Base-by-base conservation (phyloP, 2,888 invertebrate species). In the Habrosyne pyritoides region DNA sequence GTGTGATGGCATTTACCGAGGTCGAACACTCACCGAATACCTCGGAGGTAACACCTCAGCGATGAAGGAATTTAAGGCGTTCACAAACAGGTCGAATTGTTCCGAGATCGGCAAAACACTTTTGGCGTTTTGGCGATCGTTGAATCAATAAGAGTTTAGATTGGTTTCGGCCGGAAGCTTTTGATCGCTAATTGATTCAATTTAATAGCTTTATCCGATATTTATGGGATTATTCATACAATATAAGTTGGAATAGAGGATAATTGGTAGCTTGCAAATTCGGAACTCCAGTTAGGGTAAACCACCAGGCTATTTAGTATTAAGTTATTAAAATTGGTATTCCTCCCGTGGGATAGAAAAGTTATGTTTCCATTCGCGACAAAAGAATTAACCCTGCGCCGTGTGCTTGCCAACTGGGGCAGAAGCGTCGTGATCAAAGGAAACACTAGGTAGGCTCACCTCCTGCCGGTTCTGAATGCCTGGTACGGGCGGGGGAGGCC, bases 391-490 rank as follows among this genome's bases (percentile, higher is more conserved):
- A 77, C 73, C 75, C 42, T 42, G 42, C 42, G 42, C 71, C 68
- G 67, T 71, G 69, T 71, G 69, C 69, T 66, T 70, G 79, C 76
- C 78, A 84, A 84, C 83, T 83, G 77, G 83, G 75, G 81, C 83
- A 81, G 77, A 78, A 76, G 66, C 65, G 71, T 66, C 72, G 73
- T 80, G 78, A 83, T 84, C 83, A 83, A 83, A 83, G 82, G 81
- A 76, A 79, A 75, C 70, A 69, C 69, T 67, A 69, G 70, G 71
- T 67, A 70, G 65, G 69, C 67, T 68, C 70, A 75, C 76, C 83
- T 81, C 81, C 81, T 81, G 77, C 63, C 75, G 72, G 72, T 67
- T 69, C 73, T 82, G 79, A 77, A 81, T 79, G 69, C 81, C 76
- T 78, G 64, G 77, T 79, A 75, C 69, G 63, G 65, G 64, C 57